These are phyloP conservation scores for Phataginus tetradactyla DNA, from an alignment of 2,797 vertebrate genomes.

Conservation along the genomic window DNA sequence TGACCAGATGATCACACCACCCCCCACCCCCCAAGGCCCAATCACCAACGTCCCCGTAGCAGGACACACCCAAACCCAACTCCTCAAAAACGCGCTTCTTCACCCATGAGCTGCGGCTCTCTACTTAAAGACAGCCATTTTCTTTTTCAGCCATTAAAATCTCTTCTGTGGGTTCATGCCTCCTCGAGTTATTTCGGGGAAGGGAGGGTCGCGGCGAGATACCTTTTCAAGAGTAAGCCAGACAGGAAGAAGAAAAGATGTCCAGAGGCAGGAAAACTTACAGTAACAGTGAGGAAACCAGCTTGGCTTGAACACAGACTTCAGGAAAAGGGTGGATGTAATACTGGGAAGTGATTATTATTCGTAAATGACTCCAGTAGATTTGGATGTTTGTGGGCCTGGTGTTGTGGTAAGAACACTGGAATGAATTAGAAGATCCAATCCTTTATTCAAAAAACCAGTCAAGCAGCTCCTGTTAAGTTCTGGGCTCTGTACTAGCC, in stretches of 20 bases:
- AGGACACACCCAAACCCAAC: too few species aligned
- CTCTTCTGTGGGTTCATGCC: too few species aligned
- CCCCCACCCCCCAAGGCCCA: too few species aligned
- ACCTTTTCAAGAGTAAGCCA: neutral
- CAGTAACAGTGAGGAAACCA: neutral
- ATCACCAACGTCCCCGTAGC: too few species aligned
- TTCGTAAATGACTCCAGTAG: neutral
- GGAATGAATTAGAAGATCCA: neutral
- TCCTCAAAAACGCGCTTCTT: too few species aligned
- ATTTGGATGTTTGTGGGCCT: neutral
- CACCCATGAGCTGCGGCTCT: too few species aligned
- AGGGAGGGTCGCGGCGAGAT: too few species aligned
- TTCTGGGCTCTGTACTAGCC: neutral
- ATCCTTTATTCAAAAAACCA: neutral
- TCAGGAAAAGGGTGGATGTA: neutral
- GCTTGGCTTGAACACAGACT: neutral
- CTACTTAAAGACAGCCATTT: too few species aligned
- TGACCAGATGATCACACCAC: too few species aligned
- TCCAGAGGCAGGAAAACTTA: neutral
- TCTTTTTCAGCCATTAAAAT: too few species aligned
- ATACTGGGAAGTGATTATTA: neutral
- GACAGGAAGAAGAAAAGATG: neutral
- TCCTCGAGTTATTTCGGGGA: too few species aligned
- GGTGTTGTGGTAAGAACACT: neutral
- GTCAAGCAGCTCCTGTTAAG: neutral